phyloP scores from a whole-genome alignment of 2,113 vertebrate species.

The Elephantulus edwardii region DNA sequence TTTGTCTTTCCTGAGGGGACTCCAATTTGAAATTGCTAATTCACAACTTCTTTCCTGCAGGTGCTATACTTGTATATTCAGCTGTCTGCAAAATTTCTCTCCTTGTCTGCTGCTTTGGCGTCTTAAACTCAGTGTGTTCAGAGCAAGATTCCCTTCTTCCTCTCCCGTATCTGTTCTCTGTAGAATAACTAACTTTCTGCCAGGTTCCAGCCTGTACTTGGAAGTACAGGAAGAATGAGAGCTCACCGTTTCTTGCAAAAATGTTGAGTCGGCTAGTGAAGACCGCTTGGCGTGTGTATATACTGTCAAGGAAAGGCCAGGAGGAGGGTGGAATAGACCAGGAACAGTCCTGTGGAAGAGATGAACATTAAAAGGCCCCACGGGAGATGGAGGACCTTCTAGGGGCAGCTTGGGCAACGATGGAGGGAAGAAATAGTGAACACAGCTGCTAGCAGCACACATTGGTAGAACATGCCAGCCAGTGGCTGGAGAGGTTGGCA shows the following conservation, averaged over 20 bases:
- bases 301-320: neutral
- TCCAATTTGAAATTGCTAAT: neutral
- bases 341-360: neutral
- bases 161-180: neutral
- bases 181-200: neutral
- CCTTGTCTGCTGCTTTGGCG: accelerated
- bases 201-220: neutral
- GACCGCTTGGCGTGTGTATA: neutral
- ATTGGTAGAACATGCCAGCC: neutral
- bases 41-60: neutral
- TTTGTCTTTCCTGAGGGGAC: neutral
- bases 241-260: neutral
- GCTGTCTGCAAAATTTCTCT: neutral
- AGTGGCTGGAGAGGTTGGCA: neutral
- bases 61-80: neutral
- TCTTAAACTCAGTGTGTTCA: neutral
- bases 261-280: neutral
- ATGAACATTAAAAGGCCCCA: neutral
- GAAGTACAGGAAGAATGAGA: neutral
- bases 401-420: neutral
- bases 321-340: neutral
- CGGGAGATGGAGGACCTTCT: neutral
- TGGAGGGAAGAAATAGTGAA: neutral
- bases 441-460: neutral
- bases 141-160: neutral